Evolutionary conservation across 1,140 invertebrate species (phyloP).

Genomic region (Limonius californicus): DNA sequence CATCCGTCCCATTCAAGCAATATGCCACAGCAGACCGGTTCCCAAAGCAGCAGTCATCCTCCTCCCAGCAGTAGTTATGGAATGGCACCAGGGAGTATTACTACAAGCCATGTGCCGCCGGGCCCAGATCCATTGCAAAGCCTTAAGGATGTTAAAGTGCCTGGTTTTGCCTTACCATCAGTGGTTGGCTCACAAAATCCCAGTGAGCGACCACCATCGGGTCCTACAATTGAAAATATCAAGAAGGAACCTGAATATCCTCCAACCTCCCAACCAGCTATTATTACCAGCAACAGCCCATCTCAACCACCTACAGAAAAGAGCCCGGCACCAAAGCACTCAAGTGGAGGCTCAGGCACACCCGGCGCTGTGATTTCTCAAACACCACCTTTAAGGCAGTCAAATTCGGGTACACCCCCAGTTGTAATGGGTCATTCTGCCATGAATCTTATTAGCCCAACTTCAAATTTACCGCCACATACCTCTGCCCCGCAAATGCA

Average conservation of each 20-base stretch:
- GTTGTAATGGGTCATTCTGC: conserved; percentile 53
- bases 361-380: conserved; percentile 40
- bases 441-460: conserved; percentile 58
- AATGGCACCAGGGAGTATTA: not conserved
- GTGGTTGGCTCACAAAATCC: conserved; percentile 8
- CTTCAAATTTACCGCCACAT: conserved; percentile 51
- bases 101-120: not conserved
- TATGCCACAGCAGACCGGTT: not conserved
- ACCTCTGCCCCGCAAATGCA: conserved; percentile 68
- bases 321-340: conserved; percentile 41
- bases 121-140: conserved; percentile 67
- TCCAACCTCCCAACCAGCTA: conserved; percentile 22
- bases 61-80: conserved; percentile 9
- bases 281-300: conserved; percentile 30
- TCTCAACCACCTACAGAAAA: conserved; percentile 32
- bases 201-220: conserved; percentile 36
- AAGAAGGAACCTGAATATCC: conserved; percentile 62
- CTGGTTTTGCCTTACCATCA: conserved; percentile 58
- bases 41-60: not conserved
- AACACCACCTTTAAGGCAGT: conserved; percentile 48
- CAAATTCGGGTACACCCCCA: conserved; percentile 42
- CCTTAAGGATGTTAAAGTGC: conserved; percentile 76
- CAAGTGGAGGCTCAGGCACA: conserved; percentile 28
- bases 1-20: not conserved
- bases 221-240: conserved; percentile 47